Base-by-base conservation (phyloP, 64 coral and sea anemone species). In the Dendrophyllia cribrosa region DNA sequence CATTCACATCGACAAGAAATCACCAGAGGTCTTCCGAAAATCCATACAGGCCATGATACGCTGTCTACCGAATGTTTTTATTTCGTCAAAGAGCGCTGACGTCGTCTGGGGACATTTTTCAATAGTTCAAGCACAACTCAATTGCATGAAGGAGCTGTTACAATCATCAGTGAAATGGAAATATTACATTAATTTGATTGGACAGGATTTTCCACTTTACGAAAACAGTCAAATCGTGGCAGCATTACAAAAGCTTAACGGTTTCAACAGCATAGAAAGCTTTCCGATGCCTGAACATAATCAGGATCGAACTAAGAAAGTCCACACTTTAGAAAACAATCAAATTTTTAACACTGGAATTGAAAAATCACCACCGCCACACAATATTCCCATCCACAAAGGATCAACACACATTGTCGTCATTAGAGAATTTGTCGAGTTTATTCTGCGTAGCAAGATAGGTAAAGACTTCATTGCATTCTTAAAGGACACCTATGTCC, bases 31-130 rank as follows among this genome's bases (percentile, higher is more conserved):
- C 0, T 86, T 86, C 51, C 49, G 53, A 20, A 34, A 66, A 65
- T 25, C 59, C 12, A 53, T 86, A 45, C 1, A 65, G 65, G 43
- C 23, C 11, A 69, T 71, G 13, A 86, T 86, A 43, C 43, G 43
- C 16, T 86, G 83, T 69, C 65, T 86, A 0, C 83, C 83, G 6
- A 86, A 86, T 48, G 83, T 86, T 51, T 67, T 86, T 86, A 70
- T 86, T 14, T 56, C 83, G 13, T 3, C 64, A 86, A 10, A 34
- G 12, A 17, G 16, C 64, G 11, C 14, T 67, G 24, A 56, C 53
- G 83, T 86, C 43, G 23, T n/a, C 14, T 86, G 83, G 83, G 83
- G 83, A 19, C 11, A 86, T 43, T 13, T 84, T 84, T 84, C 80
- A 4, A 12, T 84, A 4, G 51, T 84, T 19, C 51, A 84, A 84